Conservation (phyloP, 2,113 vertebrate species). For the Balaenoptera acutorostrata region DNA sequence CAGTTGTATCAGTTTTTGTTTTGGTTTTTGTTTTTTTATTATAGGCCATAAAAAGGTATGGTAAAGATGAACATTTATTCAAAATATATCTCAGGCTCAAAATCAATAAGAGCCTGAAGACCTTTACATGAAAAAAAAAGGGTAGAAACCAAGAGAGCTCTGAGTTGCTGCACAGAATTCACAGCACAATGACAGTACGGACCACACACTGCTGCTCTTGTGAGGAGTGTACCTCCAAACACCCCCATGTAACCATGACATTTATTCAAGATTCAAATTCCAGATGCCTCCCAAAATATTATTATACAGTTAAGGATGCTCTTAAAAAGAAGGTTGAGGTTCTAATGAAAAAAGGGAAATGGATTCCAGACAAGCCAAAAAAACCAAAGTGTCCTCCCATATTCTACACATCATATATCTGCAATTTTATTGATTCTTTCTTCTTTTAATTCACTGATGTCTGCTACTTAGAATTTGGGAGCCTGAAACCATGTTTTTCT, state of each 20-base stretch:
- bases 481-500: background rate
- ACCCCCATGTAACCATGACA: fast-evolving
- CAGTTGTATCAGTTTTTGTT: background rate
- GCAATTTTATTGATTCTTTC: background rate
- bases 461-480: background rate
- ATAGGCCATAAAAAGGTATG: background rate
- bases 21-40: background rate
- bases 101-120: background rate
- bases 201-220: background rate
- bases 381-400: background rate
- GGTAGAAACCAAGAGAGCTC: background rate
- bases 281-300: background rate
- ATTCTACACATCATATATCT: background rate
- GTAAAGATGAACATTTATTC: background rate
- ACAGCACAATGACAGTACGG: background rate
- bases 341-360: background rate
- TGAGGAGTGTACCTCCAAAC: background rate
- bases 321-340: background rate
- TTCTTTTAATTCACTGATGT: background rate
- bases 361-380: background rate
- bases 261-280: background rate
- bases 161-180: background rate
- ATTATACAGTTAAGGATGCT: background rate
- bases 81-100: background rate
- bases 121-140: background rate